A percentile compares a stretch with the other conserved stretches of the same genome.
Evolutionary conservation across 2,797 vertebrate genomes (phyloP).

Genomic region (Enteromius fasciolatus): DNA sequence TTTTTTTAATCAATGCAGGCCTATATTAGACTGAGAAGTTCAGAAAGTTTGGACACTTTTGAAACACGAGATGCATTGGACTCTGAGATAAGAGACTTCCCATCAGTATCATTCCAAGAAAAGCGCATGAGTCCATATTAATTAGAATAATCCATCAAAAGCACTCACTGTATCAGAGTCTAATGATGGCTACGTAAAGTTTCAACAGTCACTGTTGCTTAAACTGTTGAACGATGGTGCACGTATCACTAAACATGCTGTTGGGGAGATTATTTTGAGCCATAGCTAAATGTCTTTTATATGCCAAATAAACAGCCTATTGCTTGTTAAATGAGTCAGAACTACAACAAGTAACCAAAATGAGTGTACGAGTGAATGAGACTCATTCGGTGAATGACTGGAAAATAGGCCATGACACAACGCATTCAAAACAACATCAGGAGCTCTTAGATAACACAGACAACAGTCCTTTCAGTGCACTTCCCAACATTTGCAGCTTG

Average conservation of each 20-base stretch:
- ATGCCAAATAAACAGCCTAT: conserved; percentile 54
- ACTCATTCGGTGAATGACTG: conserved; percentile 44
- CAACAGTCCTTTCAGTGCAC: conserved; percentile 40
- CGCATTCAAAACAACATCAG: conserved; percentile 23
- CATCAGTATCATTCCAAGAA: conserved; percentile 47
- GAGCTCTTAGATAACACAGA: conserved; percentile 33
- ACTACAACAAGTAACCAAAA: conserved; percentile 42
- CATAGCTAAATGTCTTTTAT: conserved; percentile 53
- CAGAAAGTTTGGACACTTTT: conserved; percentile 29
- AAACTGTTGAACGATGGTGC: conserved; percentile 43
- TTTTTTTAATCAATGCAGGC: conserved; percentile 12
- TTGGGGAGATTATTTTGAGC: conserved; percentile 50
- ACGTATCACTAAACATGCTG: conserved; percentile 48
- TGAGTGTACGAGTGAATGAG: conserved; percentile 31
- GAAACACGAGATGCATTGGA: conserved; percentile 47
- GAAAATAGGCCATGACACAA: conserved; percentile 51
- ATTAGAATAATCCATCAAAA: conserved; percentile 67
- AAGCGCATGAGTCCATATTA: conserved; percentile 52
- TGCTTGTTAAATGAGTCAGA: conserved; percentile 61
- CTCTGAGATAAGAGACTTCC: conserved; percentile 52
- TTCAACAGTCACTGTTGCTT: conserved; percentile 58
- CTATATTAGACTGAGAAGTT: conserved; percentile 9
- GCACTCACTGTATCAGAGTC: conserved; percentile 53
- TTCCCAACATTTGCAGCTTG: conserved; percentile 40
- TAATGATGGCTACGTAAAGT: conserved; percentile 59